These are phyloP conservation scores for Oncorhynchus gorbuscha DNA, from an alignment of 2,113 vertebrate genomes.

Conservation along the genomic window DNA sequence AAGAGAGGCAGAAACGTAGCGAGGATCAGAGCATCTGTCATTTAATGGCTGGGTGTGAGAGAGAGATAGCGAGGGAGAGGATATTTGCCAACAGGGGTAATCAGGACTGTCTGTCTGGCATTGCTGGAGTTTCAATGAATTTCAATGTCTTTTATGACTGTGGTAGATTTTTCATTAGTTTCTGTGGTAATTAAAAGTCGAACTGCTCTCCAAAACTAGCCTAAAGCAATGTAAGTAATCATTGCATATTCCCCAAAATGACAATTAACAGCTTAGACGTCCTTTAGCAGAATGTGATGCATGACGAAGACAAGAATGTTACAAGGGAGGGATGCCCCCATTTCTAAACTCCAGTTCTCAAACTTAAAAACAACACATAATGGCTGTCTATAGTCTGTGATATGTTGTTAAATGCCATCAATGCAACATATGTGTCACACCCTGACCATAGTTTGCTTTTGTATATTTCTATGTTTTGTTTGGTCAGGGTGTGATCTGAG, in stretches of 20 bases:
- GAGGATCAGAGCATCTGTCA: background rate
- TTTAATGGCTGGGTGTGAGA: too few species aligned
- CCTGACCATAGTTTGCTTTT: too few species aligned
- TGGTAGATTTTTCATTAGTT: slow-evolving; percentile 15
- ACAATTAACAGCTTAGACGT: background rate
- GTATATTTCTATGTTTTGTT: too few species aligned
- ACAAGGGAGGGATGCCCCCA: background rate
- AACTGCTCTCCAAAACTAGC: too few species aligned
- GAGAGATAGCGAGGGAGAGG: background rate
- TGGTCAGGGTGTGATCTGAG: too few species aligned
- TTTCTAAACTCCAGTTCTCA: too few species aligned
- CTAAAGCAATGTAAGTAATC: slow-evolving; percentile 16
- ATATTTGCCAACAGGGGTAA: background rate
- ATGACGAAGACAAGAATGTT: background rate
- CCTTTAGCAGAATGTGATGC: background rate
- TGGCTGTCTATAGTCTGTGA: too few species aligned
- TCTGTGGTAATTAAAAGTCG: background rate
- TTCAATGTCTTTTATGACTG: slow-evolving; percentile 19
- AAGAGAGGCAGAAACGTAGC: background rate
- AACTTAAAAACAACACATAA: too few species aligned
- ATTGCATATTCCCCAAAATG: slow-evolving; percentile 9
- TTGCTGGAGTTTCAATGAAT: slow-evolving; percentile 15
- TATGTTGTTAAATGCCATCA: too few species aligned
- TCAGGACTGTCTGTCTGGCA: background rate
- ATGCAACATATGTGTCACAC: too few species aligned